phyloP scores from a whole-genome alignment of 1,140 invertebrate genomes.

The Gerris buenoi region DNA sequence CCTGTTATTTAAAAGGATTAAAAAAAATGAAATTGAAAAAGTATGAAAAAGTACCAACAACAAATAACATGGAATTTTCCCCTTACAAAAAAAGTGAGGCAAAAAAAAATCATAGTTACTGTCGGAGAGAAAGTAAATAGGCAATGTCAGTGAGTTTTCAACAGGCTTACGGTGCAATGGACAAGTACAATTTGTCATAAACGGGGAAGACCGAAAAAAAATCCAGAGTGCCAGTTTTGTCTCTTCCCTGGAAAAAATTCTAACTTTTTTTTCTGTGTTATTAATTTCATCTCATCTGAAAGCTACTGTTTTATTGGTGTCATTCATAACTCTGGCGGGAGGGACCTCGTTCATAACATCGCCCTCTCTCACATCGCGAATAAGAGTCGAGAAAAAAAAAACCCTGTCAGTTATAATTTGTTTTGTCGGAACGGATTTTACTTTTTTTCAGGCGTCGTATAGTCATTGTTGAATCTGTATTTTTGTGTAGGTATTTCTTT shows the following conservation, averaged over 20 bases:
- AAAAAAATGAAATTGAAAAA: too few species aligned
- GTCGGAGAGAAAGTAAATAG: background rate
- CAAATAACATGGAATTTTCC: too few species aligned
- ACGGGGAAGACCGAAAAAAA: background rate
- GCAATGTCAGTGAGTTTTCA: background rate
- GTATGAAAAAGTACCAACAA: too few species aligned
- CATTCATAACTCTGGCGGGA: background rate
- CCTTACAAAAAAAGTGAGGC: too few species aligned
- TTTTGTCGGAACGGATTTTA: background rate
- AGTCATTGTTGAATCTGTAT: too few species aligned
- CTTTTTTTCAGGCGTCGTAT: too few species aligned
- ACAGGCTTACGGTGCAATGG: background rate
- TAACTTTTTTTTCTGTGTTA: background rate
- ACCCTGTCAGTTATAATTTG: background rate
- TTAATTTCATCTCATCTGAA: background rate
- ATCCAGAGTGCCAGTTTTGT: background rate
- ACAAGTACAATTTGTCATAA: background rate
- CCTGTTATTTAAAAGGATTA: too few species aligned
- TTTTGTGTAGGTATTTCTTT: too few species aligned
- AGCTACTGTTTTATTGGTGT: background rate
- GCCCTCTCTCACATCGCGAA: background rate
- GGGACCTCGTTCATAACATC: too few species aligned
- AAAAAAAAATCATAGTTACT: too few species aligned
- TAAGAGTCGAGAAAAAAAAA: background rate
- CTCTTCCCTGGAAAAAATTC: background rate